Percentiles rank a stretch among this genome's conserved stretches.
phyloP scores from a whole-genome alignment of 2,888 invertebrate genomes.

The Tromatobia lineatoria region DNA sequence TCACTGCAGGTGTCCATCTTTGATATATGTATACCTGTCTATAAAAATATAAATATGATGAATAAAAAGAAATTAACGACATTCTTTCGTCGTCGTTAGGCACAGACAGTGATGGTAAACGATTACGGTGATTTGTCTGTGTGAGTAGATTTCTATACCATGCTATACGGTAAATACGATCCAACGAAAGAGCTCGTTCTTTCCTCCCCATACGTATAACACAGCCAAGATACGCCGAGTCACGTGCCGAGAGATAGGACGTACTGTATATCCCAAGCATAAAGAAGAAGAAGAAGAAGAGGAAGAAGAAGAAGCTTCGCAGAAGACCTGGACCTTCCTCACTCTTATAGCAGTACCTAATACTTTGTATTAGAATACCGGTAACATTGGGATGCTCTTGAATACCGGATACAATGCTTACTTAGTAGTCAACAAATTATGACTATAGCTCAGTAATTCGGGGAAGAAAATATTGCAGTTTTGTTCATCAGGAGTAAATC shows the following conservation, averaged over 20 bases:
- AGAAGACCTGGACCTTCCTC: slow-evolving; percentile 53
- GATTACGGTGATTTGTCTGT: slow-evolving; percentile 62
- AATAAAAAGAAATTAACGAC: slow-evolving; percentile 62
- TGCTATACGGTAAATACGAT: slow-evolving; percentile 44
- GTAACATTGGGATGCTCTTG: background rate
- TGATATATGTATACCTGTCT: background rate
- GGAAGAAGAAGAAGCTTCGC: slow-evolving; percentile 40
- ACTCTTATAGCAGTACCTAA: slow-evolving; percentile 39
- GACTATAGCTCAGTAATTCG: background rate
- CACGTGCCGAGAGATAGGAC: slow-evolving; percentile 58
- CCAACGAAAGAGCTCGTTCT: slow-evolving; percentile 59
- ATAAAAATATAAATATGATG: slow-evolving; percentile 50
- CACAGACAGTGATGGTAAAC: slow-evolving; percentile 61
- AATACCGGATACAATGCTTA: background rate
- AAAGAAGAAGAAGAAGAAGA: slow-evolving; percentile 39
- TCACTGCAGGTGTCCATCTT: background rate
- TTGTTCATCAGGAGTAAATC: no score
- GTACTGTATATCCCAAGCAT: slow-evolving; percentile 40
- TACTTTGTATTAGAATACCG: slow-evolving; percentile 32
- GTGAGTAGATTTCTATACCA: slow-evolving; percentile 33
- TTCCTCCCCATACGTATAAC: slow-evolving; percentile 46
- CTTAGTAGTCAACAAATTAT: background rate
- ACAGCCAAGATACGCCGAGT: slow-evolving; percentile 59
- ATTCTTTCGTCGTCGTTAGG: slow-evolving; percentile 59
- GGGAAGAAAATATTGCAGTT: background rate